phyloP scores from a whole-genome alignment of 1,140 invertebrate species.

The Drosophila albomicans region DNA sequence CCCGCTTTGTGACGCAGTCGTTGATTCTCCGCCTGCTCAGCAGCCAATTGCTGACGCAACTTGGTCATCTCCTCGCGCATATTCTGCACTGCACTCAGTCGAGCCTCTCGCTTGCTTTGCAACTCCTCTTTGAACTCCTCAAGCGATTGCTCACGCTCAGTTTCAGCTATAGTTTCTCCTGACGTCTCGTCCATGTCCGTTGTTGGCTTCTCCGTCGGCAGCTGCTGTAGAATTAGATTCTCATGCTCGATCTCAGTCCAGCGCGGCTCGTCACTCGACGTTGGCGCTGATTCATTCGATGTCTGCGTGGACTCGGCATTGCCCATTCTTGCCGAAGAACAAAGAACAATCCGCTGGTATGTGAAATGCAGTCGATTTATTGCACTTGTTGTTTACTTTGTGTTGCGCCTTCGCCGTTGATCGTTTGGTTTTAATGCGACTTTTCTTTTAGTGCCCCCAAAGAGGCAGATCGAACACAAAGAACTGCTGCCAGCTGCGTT shows the following conservation, averaged over 20 bases:
- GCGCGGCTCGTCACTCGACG: constrained; percentile 71
- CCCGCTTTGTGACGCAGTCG: constrained; percentile 75
- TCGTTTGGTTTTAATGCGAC: constrained; percentile 75
- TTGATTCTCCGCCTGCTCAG: constrained; percentile 85
- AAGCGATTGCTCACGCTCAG: constrained; percentile 65
- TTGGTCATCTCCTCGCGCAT: constrained; percentile 87
- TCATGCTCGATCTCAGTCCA: constrained; percentile 80
- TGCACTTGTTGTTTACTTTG: constrained; percentile 48
- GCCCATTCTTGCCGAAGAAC: constrained; percentile 65
- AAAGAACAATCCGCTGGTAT: constrained; percentile 57
- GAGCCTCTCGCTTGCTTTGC: constrained; percentile 86
- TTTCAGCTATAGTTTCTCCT: not conserved
- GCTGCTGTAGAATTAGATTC: constrained; percentile 71
- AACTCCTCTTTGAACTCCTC: constrained; percentile 87
- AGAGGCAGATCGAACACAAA: constrained; percentile 38
- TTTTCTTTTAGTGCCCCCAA: constrained; percentile 38
- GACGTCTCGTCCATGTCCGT: not conserved
- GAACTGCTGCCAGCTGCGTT: constrained; percentile 17
- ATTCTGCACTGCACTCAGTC: constrained; percentile 86
- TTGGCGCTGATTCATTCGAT: constrained; percentile 48
- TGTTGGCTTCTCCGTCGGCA: constrained; percentile 14
- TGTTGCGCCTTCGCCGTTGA: constrained; percentile 31
- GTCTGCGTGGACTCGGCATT: constrained; percentile 65
- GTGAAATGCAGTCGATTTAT: constrained; percentile 50
- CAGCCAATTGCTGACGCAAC: constrained; percentile 86